Base-by-base conservation (phyloP, 2,797 vertebrate species). In the Chromobotia macracanthus region DNA sequence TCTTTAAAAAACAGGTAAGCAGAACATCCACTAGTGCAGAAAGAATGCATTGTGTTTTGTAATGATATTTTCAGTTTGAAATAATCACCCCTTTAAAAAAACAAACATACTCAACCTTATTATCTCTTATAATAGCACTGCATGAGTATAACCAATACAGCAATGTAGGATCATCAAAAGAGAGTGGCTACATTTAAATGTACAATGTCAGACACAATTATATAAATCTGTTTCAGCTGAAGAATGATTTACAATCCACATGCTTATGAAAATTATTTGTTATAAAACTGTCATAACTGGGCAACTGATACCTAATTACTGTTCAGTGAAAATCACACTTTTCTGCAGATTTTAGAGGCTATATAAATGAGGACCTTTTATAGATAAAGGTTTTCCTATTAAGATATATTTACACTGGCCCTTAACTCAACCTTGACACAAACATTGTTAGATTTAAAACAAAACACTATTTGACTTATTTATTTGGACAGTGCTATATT, bases 221-320 rank as follows among this genome's bases (percentile, higher is more conserved):
- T 11, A 44, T 6, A 35, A 63, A 58, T 46, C 35, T 58, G 35
- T 74, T 63, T 48, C 16, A 63, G 16, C 51, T 23, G 2, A 25
- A 19, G 5, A 46, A 19, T 5, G 28, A 61, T 61, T 51, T 51
- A 74, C 23, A 63, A 61, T 74, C 19, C 10, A 44, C 25, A 71
- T 56, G 13, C 31, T 72, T 71, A 25, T 58, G 35, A 44, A 58
- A 61, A 9, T 3, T 55, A 48, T 16, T 35, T 74, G 31, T 31
- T 31, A 31, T 31, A 31, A 31, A 31, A 31, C 31, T 31, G 5
- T 64, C 64, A 75, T 75, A 35, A 48, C 3, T 11, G 25, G 10
- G 11, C 7, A 0, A 72, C 71, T 73, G 55, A 73, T 73, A 60
- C 23, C 23, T 73, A 19, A 73, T 61, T 41, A 19, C 25, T 28